Base-by-base conservation (phyloP, 2,113 vertebrate genomes). In the Silurus meridionalis region DNA sequence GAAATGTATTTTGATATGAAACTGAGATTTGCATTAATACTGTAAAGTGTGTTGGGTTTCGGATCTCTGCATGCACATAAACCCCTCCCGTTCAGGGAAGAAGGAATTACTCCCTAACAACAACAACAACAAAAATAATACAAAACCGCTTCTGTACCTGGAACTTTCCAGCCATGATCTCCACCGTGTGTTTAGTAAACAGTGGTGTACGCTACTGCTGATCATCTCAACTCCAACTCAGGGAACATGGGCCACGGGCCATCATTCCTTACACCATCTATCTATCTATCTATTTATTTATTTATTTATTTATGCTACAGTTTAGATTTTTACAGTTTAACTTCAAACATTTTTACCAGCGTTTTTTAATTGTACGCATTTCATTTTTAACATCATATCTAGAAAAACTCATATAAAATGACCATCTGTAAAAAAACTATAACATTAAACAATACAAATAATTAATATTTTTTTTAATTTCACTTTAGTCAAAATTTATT, bases 181-280 rank as follows among this genome's bases (percentile, higher is more conserved):
- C 83, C 80, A 84, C 46, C n/a, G 46, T 46, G 14, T 95, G 93
- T 95, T 95, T 93, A 94, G 92, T 91, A 94, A 95, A 95, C 93
- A 95, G 58, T 66, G 2, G n/a, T 50, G 82, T 92, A 88, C 91
- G 17, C 91, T 87, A 86, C 88, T 90, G 83, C 83, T 78, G 86
- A 85, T 84, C 92, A 91, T 91, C 91, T 66, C 50, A 91, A 84
- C 90, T 89, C 58, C 60, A 25, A 84, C 63, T 83, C 80, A 80
- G 64, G 64, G 55, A 87, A 50, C 58, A 55, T 69, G 53, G 21
- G 58, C 48, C 57, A 63, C 7, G 13, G 21, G 61, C 46, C 63
- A 58, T 4, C n/a, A 19, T 53, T 53, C 52, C 21, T 72, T 13
- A 4, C 23, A 10, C 17, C 25, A 55, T 61, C 46, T 46, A 46